Base-by-base conservation (phyloP, 2,888 invertebrate genomes). In the Ectropis crepuscularia region DNA sequence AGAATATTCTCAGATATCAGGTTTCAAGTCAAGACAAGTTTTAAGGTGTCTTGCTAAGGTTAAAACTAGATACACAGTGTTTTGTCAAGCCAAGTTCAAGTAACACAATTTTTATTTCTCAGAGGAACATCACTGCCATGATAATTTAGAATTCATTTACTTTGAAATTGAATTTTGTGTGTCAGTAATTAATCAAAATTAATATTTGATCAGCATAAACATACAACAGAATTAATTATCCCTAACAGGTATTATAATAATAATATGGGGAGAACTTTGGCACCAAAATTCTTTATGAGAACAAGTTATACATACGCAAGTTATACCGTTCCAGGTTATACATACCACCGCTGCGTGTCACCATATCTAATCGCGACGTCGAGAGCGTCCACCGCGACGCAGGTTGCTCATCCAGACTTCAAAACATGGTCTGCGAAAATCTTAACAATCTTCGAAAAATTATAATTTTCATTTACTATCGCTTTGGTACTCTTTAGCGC, bases 371-470 rank as follows among this genome's bases (percentile, higher is more conserved):
- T 85, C 76, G 69, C 79, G 82, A 78, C 69, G 80, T 77, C 72
- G 53, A 51, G 48, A 48, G 66, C 67, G 68, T 74, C 73, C 73
- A 71, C 74, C 73, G 59, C 73, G 74, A 70, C 66, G 74, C 77
- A 69, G 73, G 67, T 43, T 63, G 75, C 74, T 66, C 68, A 72
- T 74, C 71, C 76, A 77, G 69, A 79, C 63, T 68, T 80, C 83
- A 83, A 79, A 77, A 75, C 77, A 81, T 87, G 81, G 82, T 89
- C 92, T 93, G 92, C 89, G 91, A 90, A 92, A 92, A 89, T 88
- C 91, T 92, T 90, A 89, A 82, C 81, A 78, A 81, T 89, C 89
- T 90, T 90, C 88, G 83, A 82, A 89, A 85, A 87, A 86, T 87
- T 88, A 87, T 89, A 74, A 79, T 78, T 87, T 86, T 89, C 77